A percentile compares a stretch with the other conserved stretches of the same genome.
phyloP scores from a whole-genome alignment of 2,797 vertebrate species.

The Neosilurus hyrtlii region DNA sequence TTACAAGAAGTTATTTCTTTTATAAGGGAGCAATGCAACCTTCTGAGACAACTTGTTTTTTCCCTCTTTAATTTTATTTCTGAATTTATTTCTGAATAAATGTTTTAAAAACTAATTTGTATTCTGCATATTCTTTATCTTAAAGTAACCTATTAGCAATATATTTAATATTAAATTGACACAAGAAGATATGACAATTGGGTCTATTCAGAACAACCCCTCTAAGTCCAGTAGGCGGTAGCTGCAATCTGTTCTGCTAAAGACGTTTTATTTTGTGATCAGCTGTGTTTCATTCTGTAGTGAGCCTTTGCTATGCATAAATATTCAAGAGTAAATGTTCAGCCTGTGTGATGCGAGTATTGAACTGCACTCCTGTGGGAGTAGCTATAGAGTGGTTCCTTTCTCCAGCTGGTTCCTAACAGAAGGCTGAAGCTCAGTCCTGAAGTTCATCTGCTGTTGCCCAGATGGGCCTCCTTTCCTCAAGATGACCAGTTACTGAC shows the following conservation, averaged over 20 bases:
- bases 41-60: too few relatives aligned
- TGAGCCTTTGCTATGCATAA: conserved; percentile 12
- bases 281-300: neutral
- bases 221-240: neutral
- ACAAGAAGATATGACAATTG: neutral
- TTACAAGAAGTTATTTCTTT: too few relatives aligned
- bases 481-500: conserved; percentile 17
- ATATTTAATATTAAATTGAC: neutral
- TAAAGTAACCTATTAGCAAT: neutral
- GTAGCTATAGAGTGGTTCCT: conserved; percentile 32
- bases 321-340: conserved; percentile 42
- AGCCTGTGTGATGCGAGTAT: conserved; percentile 17
- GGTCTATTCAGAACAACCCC: neutral
- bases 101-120: too few relatives aligned
- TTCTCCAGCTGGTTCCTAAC: conserved; percentile 47
- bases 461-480: conserved; percentile 25
- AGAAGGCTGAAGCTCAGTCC: conserved; percentile 32
- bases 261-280: conserved; percentile 17
- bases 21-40: too few relatives aligned
- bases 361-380: conserved; percentile 41
- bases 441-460: conserved; percentile 42
- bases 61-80: too few relatives aligned
- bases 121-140: neutral
- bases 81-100: too few relatives aligned
- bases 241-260: conserved; percentile 1